Base-by-base conservation (phyloP, 2,797 vertebrate species). In the Spea hammondii region DNA sequence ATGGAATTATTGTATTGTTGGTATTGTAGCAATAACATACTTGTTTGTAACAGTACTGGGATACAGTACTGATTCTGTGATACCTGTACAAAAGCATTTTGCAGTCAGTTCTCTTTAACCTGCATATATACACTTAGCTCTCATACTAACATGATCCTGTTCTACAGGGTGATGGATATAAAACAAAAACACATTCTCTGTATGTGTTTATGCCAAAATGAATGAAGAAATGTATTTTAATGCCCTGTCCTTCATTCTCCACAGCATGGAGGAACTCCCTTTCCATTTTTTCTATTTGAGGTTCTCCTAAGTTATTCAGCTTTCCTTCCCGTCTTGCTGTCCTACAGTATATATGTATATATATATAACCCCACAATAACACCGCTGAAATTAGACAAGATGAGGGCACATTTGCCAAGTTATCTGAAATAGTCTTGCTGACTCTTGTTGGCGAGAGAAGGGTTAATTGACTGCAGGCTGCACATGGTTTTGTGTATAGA, bases 231-330 rank as follows among this genome's bases (percentile, higher is more conserved):
- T 45, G 4, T 12, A 51, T 70, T n/a, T 11, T 12, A 70, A 45
- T 60, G 14, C 17, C 10, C 48, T 49, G 57, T 12, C 7, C 5
- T 62, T 2, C 9, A n/a, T 50, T 13, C 17, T n/a, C 54, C 13
- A n/a, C 11, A 53, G 9, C 9, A 69, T 8, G 53, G 74, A 69
- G 60, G 55, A 76, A 44, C 46, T 44, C 44, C 68, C 54, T 4
- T 75, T 62, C 14, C 32, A 6, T 4, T 62, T 17, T 62, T 17
- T 62, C 59, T 17, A 12, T 62, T 62, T 62, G 32, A 32, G 32
- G 74, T 32, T 76, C 69, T 76, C 65, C 48, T 65, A 69, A 53
- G 65, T 59, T 69, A 45, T 69, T 60, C 44, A 60, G 53, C 55
- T 69, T 69, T 59, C 74, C 69, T 48, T 70, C 47, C 46, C 2